These are phyloP conservation scores for Pollachius pollachius DNA, from an alignment of 2,113 vertebrate species.

Conservation along the genomic window DNA sequence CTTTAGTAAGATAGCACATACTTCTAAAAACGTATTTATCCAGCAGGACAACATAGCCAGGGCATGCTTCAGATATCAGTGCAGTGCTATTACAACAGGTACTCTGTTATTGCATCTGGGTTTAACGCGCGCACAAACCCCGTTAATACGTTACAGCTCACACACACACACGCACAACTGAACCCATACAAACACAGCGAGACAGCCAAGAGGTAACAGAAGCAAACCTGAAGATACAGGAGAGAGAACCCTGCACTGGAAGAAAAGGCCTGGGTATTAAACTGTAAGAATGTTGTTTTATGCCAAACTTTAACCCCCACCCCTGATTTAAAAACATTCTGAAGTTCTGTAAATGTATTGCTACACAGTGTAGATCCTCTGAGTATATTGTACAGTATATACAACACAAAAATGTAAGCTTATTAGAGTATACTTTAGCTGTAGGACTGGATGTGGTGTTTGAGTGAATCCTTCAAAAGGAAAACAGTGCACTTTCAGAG, in stretches of 20 bases:
- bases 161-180: constrained; percentile 46
- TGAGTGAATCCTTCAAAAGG: constrained; percentile 51
- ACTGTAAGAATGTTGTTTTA: constrained; percentile 46
- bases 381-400: constrained; percentile 73
- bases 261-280: constrained; percentile 42
- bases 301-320: constrained; percentile 55
- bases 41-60: constrained; percentile 41
- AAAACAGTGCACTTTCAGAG: constrained; percentile 41
- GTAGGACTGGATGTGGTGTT: constrained; percentile 16
- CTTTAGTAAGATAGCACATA: constrained; percentile 30
- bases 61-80: constrained; percentile 65
- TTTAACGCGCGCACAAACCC: constrained; percentile 34
- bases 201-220: constrained; percentile 58
- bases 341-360: constrained; percentile 73
- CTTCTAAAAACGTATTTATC: constrained; percentile 52
- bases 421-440: constrained; percentile 54
- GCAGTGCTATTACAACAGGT: constrained; percentile 55
- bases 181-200: constrained; percentile 43
- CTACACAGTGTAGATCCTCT: constrained; percentile 75
- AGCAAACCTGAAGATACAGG: constrained; percentile 67
- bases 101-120: constrained; percentile 60
- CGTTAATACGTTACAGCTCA: constrained; percentile 42
- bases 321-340: constrained; percentile 74
- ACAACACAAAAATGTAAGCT: constrained; percentile 71
- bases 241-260: constrained; percentile 42